These are phyloP conservation scores for Trachelipus rathkii DNA, from an alignment of 1,140 invertebrate genomes.

Conservation along the genomic window DNA sequence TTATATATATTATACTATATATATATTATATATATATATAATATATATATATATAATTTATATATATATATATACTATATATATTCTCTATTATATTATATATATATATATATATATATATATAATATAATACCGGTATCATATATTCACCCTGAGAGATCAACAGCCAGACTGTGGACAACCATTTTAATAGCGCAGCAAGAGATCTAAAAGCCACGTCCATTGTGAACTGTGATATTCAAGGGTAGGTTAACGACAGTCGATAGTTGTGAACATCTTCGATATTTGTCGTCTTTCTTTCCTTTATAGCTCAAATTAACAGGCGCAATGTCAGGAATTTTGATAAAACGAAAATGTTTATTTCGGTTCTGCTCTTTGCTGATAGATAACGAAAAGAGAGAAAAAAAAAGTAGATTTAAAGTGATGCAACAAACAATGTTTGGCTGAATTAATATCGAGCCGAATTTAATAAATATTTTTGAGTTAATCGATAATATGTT, in stretches of 20 bases:
- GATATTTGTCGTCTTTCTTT: slow-evolving; percentile 96
- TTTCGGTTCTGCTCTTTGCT: slow-evolving; percentile 91
- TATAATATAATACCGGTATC: no score
- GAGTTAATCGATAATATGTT: no score
- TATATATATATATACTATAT: no score
- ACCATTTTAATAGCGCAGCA: slow-evolving; percentile 93
- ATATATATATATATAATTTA: no score
- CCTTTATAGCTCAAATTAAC: slow-evolving; percentile 95
- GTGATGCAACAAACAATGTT: no score
- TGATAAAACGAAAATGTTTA: slow-evolving; percentile 70
- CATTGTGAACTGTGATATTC: slow-evolving; percentile 99
- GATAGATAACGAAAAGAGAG: no score
- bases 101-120: neutral
- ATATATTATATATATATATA: no score
- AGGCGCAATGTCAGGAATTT: slow-evolving; percentile 85
- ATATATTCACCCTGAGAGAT: slow-evolving; percentile 72
- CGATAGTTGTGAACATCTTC: slow-evolving; percentile 92
- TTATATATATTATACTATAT: no score
- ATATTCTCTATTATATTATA: no score
- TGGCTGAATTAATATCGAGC: no score
- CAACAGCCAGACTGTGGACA: slow-evolving; percentile 81
- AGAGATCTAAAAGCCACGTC: slow-evolving; percentile 98
- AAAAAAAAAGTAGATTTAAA: no score
- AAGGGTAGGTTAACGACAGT: slow-evolving; percentile 88
- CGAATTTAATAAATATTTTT: no score